phyloP scores from a whole-genome alignment of 2,888 invertebrate genomes.

The Aphodius sticticus region DNA sequence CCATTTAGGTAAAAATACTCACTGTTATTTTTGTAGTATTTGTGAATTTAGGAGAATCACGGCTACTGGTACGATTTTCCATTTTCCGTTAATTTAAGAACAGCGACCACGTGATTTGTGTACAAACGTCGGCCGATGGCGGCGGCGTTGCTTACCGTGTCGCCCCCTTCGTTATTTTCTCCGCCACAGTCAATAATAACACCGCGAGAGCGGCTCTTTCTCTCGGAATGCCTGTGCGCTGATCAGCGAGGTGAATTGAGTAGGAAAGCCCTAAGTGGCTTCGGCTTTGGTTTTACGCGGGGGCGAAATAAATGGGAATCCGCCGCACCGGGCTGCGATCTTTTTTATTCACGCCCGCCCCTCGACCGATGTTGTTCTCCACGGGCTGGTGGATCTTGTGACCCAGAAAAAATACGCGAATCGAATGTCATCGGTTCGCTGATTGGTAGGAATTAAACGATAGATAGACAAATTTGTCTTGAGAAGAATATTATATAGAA shows the following conservation, averaged over 20 bases:
- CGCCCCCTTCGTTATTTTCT: conserved; percentile 29
- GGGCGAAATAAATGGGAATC: conserved; percentile 50
- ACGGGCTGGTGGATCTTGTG: not conserved
- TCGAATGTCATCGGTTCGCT: too few relatives aligned
- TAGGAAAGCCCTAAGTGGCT: conserved; percentile 55
- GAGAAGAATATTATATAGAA: too few relatives aligned
- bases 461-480: too few relatives aligned
- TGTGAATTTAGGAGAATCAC: too few relatives aligned
- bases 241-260: conserved; percentile 52
- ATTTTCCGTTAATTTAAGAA: too few relatives aligned
- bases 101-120: conserved; percentile 48
- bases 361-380: not conserved
- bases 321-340: conserved; percentile 24
- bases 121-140: conserved; percentile 45
- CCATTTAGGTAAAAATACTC: too few relatives aligned
- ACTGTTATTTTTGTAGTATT: too few relatives aligned
- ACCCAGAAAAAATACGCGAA: not conserved
- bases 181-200: conserved; percentile 48
- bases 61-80: too few relatives aligned
- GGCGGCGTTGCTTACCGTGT: not conserved
- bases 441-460: too few relatives aligned
- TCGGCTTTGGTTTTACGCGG: conserved; percentile 52
- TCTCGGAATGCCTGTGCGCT: conserved; percentile 34
- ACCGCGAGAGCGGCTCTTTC: conserved; percentile 20
- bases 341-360: not conserved